Percentiles rank a stretch among this genome's conserved stretches.
Evolutionary conservation across 1,140 invertebrate genomes (phyloP).

Genomic region (Pantala flavescens): DNA sequence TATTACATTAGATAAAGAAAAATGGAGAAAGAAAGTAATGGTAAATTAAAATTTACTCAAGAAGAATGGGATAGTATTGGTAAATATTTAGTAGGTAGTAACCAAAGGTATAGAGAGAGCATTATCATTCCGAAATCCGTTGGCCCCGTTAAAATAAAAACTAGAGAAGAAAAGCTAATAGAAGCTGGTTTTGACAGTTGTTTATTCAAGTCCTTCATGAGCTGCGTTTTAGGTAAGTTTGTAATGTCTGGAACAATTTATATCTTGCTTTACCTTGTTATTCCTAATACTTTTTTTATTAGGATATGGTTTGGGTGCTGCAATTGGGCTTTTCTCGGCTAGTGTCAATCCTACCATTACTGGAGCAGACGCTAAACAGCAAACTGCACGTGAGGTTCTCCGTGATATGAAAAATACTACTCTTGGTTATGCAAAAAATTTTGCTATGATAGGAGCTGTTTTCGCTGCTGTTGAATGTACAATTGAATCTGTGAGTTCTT

Average conservation of each 20-base stretch:
- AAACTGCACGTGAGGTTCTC: constrained; percentile 72
- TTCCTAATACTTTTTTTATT: constrained; percentile 22
- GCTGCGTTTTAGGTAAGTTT: constrained; percentile 72
- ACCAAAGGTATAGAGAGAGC: constrained; percentile 58
- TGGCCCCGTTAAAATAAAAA: constrained; percentile 66
- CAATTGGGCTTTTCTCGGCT: constrained; percentile 88
- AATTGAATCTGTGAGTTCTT: constrained; percentile 68
- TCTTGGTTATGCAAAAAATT: constrained; percentile 91
- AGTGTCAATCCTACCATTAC: constrained; percentile 77
- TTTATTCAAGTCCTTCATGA: constrained; percentile 78
- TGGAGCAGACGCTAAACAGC: constrained; percentile 61
- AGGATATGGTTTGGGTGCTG: constrained; percentile 89
- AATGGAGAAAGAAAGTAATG: background rate
- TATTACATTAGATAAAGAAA: background rate
- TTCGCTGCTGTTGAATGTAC: constrained; percentile 89
- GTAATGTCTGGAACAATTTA: background rate
- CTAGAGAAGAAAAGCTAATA: constrained; percentile 78
- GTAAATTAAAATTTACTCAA: constrained; percentile 4
- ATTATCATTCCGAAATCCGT: constrained; percentile 69
- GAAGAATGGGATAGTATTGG: constrained; percentile 33
- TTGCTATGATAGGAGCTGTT: constrained; percentile 85
- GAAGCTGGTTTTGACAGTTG: constrained; percentile 84
- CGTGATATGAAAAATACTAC: constrained; percentile 87
- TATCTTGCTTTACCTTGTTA: constrained; percentile 20
- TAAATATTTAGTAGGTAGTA: constrained; percentile 54